Percentiles rank a stretch among this genome's conserved stretches.
These are phyloP conservation scores for Orthonychiurus folsomi DNA, from an alignment of 2,888 invertebrate species.

Conservation along the genomic window DNA sequence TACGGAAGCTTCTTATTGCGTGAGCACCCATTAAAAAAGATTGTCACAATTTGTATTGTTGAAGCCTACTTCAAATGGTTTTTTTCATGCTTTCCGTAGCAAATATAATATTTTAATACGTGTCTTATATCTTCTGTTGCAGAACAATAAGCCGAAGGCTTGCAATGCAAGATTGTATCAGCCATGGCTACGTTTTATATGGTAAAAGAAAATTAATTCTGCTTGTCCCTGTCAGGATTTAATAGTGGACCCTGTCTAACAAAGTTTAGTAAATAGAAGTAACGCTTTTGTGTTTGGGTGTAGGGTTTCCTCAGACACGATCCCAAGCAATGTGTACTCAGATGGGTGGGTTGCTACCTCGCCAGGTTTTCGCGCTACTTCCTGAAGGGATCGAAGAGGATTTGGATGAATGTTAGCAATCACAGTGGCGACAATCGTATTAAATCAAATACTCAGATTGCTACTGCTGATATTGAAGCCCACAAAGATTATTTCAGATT, in stretches of 20 bases:
- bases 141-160: slow-evolving; percentile 21
- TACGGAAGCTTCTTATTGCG: slow-evolving; percentile 24
- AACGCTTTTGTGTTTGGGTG: neutral
- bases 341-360: slow-evolving; percentile 31
- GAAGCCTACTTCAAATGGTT: too few relatives aligned
- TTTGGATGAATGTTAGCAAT: too few relatives aligned
- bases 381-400: slow-evolving; percentile 16
- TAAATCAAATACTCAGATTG: slow-evolving; percentile 7
- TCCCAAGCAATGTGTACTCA: slow-evolving; percentile 29
- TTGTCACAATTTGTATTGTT: slow-evolving; percentile 31
- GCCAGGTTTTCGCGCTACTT: slow-evolving; percentile 31
- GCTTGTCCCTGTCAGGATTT: too few relatives aligned
- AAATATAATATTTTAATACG: slow-evolving; percentile 12
- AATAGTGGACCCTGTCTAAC: neutral
- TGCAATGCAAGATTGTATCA: slow-evolving; percentile 22
- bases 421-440: neutral
- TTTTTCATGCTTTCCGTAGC: slow-evolving; percentile 16
- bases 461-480: slow-evolving; percentile 16
- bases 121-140: too few relatives aligned
- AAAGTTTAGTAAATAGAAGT: neutral
- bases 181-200: slow-evolving; percentile 28
- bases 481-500: slow-evolving; percentile 14
- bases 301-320: slow-evolving; percentile 34
- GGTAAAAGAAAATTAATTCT: slow-evolving; percentile 26
- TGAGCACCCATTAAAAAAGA: slow-evolving; percentile 16